Evolutionary conservation across 2,888 invertebrate species (phyloP).

Genomic region (Trichopria drosophilae): DNA sequence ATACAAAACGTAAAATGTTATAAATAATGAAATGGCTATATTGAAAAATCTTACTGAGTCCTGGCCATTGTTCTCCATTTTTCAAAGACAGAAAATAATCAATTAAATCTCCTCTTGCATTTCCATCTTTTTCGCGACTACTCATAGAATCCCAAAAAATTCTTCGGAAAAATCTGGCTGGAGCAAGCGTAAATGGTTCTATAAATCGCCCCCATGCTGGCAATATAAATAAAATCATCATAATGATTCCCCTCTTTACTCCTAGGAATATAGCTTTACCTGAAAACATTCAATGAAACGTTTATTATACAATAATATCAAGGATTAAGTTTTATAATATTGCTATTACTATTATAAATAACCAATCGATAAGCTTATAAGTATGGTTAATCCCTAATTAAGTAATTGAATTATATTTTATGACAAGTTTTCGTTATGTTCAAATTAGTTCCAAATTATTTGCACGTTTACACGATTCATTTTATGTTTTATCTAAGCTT

Average conservation of each 20-base stretch:
- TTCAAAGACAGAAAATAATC: slow-evolving; percentile 43
- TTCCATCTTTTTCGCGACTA: slow-evolving; percentile 38
- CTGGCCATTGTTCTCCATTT: slow-evolving; percentile 41
- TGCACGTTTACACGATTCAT: too few relatives aligned
- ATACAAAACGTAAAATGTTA: too few relatives aligned
- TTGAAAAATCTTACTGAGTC: slow-evolving; percentile 39
- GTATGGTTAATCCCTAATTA: too few relatives aligned
- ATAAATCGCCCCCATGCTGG: slow-evolving; percentile 39
- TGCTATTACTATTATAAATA: too few relatives aligned
- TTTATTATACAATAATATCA: slow-evolving; percentile 1
- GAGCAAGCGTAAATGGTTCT: slow-evolving; percentile 35
- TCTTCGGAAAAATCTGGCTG: slow-evolving; percentile 42
- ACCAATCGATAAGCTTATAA: too few relatives aligned
- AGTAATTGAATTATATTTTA: too few relatives aligned
- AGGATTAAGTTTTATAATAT: too few relatives aligned
- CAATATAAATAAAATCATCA: slow-evolving; percentile 43
- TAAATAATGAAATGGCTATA: neutral
- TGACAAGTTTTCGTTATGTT: too few relatives aligned
- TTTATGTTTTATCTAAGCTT: too few relatives aligned
- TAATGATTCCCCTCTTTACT: slow-evolving; percentile 36
- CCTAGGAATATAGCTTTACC: slow-evolving; percentile 41
- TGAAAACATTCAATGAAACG: slow-evolving; percentile 21
- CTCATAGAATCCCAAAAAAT: slow-evolving; percentile 45
- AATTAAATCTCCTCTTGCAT: slow-evolving; percentile 43
- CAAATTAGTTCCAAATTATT: too few relatives aligned